Evolutionary conservation across 2,113 vertebrate genomes (phyloP).

Genomic region (Pithys albifrons): DNA sequence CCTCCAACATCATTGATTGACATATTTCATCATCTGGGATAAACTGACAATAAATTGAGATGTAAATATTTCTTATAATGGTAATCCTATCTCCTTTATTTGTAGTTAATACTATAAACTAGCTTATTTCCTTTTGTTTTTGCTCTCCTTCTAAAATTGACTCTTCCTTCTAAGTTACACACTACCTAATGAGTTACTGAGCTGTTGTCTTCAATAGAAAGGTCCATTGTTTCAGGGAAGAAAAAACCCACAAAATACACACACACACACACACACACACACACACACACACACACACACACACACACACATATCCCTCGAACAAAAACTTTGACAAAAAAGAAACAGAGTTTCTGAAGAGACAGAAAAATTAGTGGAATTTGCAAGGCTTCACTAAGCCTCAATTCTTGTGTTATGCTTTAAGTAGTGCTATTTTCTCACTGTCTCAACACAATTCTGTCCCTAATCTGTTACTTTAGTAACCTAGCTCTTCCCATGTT

Average conservation of each 20-base stretch:
- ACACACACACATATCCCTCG: neutral
- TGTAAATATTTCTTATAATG: neutral
- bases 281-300: neutral
- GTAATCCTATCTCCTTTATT: neutral
- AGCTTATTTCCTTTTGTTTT: neutral
- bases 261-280: no score
- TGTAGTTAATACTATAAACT: neutral
- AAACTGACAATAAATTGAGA: neutral
- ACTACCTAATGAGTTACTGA: neutral
- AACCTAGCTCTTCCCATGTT: neutral
- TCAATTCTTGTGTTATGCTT: neutral
- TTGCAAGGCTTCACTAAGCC: neutral
- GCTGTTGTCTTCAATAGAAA: neutral
- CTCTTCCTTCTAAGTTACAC: neutral
- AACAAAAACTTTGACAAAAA: neutral
- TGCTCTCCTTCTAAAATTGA: neutral
- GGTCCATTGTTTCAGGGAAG: neutral
- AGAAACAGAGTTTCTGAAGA: neutral
- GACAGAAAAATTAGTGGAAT: fast-evolving
- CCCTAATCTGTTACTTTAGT: neutral
- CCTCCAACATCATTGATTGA: neutral
- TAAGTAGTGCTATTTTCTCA: neutral
- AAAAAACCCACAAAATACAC: neutral
- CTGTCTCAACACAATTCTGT: neutral
- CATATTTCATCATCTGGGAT: neutral